These are phyloP conservation scores for Thymallus thymallus DNA, from an alignment of 2,113 vertebrate species.

Conservation along the genomic window DNA sequence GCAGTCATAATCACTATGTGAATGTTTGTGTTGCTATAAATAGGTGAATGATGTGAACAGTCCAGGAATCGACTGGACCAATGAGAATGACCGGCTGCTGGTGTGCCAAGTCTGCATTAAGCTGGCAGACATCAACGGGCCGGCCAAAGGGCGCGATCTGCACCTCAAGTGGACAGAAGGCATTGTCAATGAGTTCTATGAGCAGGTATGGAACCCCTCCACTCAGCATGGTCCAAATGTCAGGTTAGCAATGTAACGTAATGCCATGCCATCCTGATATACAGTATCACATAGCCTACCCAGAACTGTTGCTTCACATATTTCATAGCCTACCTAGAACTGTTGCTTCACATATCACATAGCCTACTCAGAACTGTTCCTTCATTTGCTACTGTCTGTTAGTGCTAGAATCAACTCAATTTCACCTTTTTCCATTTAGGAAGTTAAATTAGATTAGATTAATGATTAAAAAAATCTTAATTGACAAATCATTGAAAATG, in stretches of 20 bases:
- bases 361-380: too few relatives aligned
- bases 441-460: background rate
- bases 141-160: conserved; percentile 87
- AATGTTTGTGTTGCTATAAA: conserved; percentile 42
- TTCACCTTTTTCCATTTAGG: background rate
- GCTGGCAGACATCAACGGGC: conserved; percentile 95
- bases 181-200: conserved; percentile 98
- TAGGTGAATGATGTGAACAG: conserved; percentile 93
- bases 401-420: too few relatives aligned
- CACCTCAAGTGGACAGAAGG: conserved; percentile 98
- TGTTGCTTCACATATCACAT: background rate
- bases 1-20: background rate
- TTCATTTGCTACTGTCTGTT: too few relatives aligned
- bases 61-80: conserved; percentile 94
- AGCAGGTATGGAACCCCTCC: conserved; percentile 79
- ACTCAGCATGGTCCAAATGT: background rate
- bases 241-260: too few relatives aligned
- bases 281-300: background rate
- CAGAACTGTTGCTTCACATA: too few relatives aligned
- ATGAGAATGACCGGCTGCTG: conserved; percentile 91
- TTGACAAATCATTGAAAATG: background rate
- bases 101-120: conserved; percentile 98
- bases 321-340: background rate
- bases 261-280: too few relatives aligned
- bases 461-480: background rate